Percentiles rank a stretch among this genome's conserved stretches.
phyloP scores from a whole-genome alignment of 2,797 vertebrate species.

The Luscinia luscinia region DNA sequence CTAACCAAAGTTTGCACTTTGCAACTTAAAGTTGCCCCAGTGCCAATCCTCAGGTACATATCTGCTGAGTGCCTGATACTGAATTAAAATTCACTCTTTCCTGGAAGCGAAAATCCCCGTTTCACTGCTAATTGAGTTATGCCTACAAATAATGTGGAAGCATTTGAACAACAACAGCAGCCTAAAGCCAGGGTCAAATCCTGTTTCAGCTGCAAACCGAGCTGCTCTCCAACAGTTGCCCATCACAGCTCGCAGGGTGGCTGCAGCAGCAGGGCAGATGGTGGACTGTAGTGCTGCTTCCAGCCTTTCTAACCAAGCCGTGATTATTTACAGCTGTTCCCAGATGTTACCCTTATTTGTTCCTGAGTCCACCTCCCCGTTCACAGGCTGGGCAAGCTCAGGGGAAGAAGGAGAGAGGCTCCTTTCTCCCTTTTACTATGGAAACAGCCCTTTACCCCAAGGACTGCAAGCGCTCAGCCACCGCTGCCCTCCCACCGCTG shows the following conservation, averaged over 20 bases:
- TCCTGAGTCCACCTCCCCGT: background rate
- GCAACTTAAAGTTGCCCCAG: background rate
- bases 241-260: background rate
- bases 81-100: background rate
- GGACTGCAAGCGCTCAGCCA: background rate
- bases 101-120: background rate
- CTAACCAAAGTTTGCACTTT: background rate
- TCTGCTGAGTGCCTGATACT: background rate
- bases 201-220: background rate
- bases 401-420: constrained; percentile 48
- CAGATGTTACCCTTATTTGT: constrained; percentile 33
- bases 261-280: accelerated
- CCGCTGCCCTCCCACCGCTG: background rate
- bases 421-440: constrained; percentile 55
- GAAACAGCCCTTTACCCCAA: constrained; percentile 50
- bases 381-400: constrained; percentile 2
- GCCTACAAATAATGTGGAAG: background rate
- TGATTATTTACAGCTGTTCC: constrained; percentile 37
- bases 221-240: background rate
- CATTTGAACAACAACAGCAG: background rate
- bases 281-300: background rate
- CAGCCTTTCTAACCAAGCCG: background rate
- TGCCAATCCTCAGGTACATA: background rate
- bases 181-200: background rate
- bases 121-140: background rate